Evolutionary conservation across 1,140 invertebrate genomes (phyloP), one percentile per base, ranked within the genome.

Genomic region (Nasonia longicornis): DNA sequence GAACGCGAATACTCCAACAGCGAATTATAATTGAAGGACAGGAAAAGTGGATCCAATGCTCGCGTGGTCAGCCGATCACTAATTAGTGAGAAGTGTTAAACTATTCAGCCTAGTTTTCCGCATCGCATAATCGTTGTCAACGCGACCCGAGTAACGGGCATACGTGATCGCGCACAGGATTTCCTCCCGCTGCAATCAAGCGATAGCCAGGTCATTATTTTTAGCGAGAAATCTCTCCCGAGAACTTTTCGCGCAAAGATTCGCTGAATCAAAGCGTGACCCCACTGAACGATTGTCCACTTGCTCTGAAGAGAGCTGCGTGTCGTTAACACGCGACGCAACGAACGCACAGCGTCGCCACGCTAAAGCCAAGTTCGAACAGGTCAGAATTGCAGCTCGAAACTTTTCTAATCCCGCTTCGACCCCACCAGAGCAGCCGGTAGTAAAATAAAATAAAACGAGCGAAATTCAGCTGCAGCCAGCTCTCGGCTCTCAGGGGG

Each of bases 131-230:
- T 35, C 4, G 31, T 35, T 38, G 58, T 64, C 26, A 38, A 70
- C 48, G 2, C 22, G 48, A 8, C 70, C 70, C 12, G n/a, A 78
- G 42, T 67, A 78, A 70, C 16, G n/a, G 14, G 29, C 45, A 31
- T 10, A 58, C 52, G 16, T 20, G n/a, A 20, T 20, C 16, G 20
- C 8, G 26, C 66, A 29, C 1, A 67, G 42, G 20, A 69, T 77
- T 77, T 64, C 58, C 35, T 67, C 64, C 31, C 31, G 22, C 0
- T 26, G n/a, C 20, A 26, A 66, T n/a, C 7, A 22, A 66, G 75
- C 22, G 20, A 67, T 2, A 16, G 35, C 63, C 31, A 38, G 10
- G 7, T 72, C 48, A 72, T 79, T 79, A 79, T 79, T 79, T 72
- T 72, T 79, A 79, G 77, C 48, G 70, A 42, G 38, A 26, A 71